Evolutionary conservation across 2,797 vertebrate species (phyloP).

Genomic region (Prionace glauca): DNA sequence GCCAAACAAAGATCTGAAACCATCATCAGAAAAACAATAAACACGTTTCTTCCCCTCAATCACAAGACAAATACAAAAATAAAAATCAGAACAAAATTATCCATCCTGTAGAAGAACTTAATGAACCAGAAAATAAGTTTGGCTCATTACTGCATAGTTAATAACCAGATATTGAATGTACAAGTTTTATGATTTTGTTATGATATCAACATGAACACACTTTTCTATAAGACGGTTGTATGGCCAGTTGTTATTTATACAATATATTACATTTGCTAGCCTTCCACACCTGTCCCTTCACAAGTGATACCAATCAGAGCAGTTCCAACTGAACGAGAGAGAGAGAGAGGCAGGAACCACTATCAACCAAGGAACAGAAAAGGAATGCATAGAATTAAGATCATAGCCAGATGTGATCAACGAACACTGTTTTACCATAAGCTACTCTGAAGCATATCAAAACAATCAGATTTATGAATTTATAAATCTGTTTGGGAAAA

Average conservation of each 20-base stretch:
- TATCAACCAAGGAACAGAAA: not conserved
- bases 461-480: not conserved
- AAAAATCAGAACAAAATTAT: too few species aligned
- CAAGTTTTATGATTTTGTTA: not conserved
- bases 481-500: not conserved
- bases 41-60: not conserved
- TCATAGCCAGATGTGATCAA: not conserved
- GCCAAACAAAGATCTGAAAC: slow-evolving; percentile 28
- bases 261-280: not conserved
- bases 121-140: not conserved
- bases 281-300: not conserved
- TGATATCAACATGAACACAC: not conserved
- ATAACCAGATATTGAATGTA: not conserved
- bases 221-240: not conserved
- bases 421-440: not conserved
- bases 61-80: not conserved
- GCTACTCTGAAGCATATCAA: not conserved
- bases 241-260: not conserved
- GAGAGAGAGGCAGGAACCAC: not conserved
- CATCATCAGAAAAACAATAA: not conserved
- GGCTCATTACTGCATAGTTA: not conserved
- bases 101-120: not conserved
- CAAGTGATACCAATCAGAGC: too few species aligned
- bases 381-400: not conserved
- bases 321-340: not conserved